Evolutionary conservation across 1,140 invertebrate species (phyloP).

Genomic region (Leucophenga varia): DNA sequence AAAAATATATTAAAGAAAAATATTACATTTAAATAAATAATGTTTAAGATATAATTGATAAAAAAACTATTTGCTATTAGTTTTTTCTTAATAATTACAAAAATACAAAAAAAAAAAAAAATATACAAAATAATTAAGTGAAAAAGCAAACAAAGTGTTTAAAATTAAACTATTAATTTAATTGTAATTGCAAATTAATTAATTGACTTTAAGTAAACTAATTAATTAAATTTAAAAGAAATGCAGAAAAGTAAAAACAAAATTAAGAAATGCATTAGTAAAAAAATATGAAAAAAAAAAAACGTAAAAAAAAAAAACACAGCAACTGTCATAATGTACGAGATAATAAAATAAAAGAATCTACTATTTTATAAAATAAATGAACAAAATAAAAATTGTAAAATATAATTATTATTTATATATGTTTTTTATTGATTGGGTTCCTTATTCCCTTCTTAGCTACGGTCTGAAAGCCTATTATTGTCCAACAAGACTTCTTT

Average conservation of each 20-base stretch:
- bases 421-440: background rate
- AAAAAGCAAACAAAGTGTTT: slow-evolving; percentile 45
- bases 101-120: slow-evolving; percentile 15
- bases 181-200: slow-evolving; percentile 46
- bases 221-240: slow-evolving; percentile 26
- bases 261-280: slow-evolving; percentile 36
- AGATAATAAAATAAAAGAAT: slow-evolving; percentile 43
- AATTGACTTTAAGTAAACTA: slow-evolving; percentile 48
- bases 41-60: too few relatives aligned
- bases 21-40: too few relatives aligned
- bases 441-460: too few relatives aligned
- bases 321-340: slow-evolving; percentile 1
- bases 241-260: slow-evolving; percentile 27
- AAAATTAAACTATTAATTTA: slow-evolving; percentile 49
- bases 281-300: slow-evolving; percentile 18
- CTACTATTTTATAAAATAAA: slow-evolving; percentile 54
- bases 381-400: slow-evolving; percentile 6
- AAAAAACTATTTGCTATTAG: slow-evolving; percentile 32
- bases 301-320: slow-evolving; percentile 40
- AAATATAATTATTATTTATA: background rate
- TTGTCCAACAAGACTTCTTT: too few relatives aligned
- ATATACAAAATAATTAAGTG: too few relatives aligned
- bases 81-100: slow-evolving; percentile 30
- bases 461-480: too few relatives aligned
- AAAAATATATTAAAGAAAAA: too few relatives aligned